Percentiles rank a stretch among this genome's conserved stretches.
Evolutionary conservation across 2,113 vertebrate genomes (phyloP).

Genomic region (Amazona guildingii): DNA sequence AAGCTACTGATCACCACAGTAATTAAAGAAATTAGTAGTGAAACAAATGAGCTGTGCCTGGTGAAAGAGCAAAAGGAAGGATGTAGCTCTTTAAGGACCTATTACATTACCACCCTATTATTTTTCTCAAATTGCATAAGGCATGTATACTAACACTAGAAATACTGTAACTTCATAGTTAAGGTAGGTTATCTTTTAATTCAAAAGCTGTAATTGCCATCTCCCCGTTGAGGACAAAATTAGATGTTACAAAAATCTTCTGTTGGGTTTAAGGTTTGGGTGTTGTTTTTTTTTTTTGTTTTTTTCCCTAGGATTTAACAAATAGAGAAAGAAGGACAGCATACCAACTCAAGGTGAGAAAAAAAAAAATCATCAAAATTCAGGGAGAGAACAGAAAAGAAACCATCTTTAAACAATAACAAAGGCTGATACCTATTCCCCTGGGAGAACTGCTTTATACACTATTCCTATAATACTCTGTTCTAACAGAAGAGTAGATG

Average conservation of each 20-base stretch:
- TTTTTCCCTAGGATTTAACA: neutral
- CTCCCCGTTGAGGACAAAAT: neutral
- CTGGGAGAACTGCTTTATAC: neutral
- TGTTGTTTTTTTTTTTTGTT: neutral
- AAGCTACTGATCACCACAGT: neutral
- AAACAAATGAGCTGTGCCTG: neutral
- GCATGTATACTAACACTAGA: neutral
- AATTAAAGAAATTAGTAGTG: conserved; percentile 15
- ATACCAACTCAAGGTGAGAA: neutral
- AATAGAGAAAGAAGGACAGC: neutral
- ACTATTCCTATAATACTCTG: neutral
- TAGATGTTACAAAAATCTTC: neutral
- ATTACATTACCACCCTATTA: neutral
- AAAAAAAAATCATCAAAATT: neutral
- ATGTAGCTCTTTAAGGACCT: neutral
- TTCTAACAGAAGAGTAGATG: neutral
- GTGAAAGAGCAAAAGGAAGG: neutral
- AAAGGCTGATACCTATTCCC: neutral
- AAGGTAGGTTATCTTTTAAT: neutral
- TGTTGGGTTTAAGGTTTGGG: neutral
- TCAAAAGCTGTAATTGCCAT: neutral
- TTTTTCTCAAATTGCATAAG: neutral
- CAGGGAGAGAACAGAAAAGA: neutral
- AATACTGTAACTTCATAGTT: neutral
- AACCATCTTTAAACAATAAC: neutral